A percentile compares a stretch with the other conserved stretches of the same genome.
phyloP scores from a whole-genome alignment of 2,113 vertebrate genomes.

The Phodopus roborovskii region DNA sequence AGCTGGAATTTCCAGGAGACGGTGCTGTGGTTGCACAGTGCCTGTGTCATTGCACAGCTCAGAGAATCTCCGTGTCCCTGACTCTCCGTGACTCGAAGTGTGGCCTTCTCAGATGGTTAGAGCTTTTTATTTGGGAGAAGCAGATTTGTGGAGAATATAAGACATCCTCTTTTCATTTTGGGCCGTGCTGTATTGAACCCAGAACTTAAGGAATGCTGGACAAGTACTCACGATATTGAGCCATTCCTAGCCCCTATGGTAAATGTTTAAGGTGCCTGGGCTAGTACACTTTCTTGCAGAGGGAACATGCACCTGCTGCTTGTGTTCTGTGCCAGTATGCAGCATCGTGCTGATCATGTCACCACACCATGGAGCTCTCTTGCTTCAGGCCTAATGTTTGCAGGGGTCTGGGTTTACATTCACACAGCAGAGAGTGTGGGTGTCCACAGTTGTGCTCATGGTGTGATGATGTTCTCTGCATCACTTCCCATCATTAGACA shows the following conservation, averaged over 20 bases:
- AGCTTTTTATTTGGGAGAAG: background rate
- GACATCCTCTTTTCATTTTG: background rate
- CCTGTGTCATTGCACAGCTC: background rate
- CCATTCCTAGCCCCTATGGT: background rate
- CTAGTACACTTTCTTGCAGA: background rate
- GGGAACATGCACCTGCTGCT: background rate
- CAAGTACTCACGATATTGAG: background rate
- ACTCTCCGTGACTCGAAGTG: background rate
- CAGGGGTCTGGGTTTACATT: background rate
- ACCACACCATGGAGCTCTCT: background rate
- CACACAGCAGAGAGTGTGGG: accelerated
- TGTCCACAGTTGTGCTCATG: background rate
- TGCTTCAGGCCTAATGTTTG: background rate
- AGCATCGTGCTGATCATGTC: background rate
- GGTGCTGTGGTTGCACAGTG: accelerated
- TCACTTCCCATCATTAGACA: background rate
- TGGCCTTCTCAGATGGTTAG: background rate
- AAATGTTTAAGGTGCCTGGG: background rate
- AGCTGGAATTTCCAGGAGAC: background rate
- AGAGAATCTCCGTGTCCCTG: background rate
- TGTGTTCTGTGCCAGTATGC: background rate
- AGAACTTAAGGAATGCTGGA: background rate
- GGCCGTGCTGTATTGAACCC: background rate
- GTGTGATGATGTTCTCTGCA: background rate
- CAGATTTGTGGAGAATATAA: background rate